Evolutionary conservation across 2,888 invertebrate genomes (phyloP).

Genomic region (Syrphus vitripennis): DNA sequence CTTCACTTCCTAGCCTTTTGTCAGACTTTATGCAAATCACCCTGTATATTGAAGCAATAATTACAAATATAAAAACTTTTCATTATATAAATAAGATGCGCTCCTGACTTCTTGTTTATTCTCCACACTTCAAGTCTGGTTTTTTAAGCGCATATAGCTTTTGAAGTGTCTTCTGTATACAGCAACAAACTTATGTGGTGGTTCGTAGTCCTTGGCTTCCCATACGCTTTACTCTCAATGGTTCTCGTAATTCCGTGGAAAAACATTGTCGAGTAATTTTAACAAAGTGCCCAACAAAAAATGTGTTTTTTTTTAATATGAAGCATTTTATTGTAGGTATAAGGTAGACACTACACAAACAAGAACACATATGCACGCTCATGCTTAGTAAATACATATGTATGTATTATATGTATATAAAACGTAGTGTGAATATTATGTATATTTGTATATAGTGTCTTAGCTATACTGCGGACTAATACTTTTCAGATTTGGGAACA

Average conservation of each 20-base stretch:
- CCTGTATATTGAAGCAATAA: no score
- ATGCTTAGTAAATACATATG: background rate
- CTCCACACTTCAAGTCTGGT: background rate
- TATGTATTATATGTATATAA: background rate
- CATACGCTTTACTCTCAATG: conserved; percentile 69
- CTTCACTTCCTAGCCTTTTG: no score
- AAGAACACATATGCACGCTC: background rate
- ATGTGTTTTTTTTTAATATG: background rate
- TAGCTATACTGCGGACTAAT: background rate
- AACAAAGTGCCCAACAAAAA: conserved; percentile 16
- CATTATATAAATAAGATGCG: background rate
- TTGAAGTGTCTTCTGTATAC: conserved; percentile 40
- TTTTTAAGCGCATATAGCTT: conserved; percentile 12
- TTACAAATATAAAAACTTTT: background rate
- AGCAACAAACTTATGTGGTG: conserved; percentile 41
- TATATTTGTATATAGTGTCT: no score
- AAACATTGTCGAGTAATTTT: conserved; percentile 65
- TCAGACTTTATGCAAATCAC: no score
- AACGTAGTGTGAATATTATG: no score
- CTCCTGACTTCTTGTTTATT: background rate
- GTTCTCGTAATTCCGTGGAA: conserved; percentile 62
- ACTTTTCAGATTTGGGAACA: background rate
- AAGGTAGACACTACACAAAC: background rate
- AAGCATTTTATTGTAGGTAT: no score
- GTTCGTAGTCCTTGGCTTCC: conserved; percentile 40